Evolutionary conservation across 2,797 vertebrate species (phyloP), one percentile per base, ranked within the genome.

Genomic region (Momotus momota): DNA sequence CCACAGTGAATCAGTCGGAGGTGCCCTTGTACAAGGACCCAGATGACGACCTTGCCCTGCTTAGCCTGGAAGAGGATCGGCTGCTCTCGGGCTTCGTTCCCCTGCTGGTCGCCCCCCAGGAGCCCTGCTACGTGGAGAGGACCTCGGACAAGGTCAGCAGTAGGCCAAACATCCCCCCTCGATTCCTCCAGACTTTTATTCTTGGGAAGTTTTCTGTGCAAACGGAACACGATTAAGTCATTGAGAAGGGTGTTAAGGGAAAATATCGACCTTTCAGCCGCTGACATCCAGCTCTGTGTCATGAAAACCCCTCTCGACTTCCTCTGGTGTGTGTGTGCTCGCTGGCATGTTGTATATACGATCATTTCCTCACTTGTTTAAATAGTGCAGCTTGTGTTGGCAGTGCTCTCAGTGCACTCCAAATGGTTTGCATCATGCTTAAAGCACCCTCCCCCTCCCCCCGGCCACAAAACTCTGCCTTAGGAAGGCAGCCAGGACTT

Each of bases 351-450:
- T 99, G 98, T 99, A 98, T 99, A 99, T 99, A 99, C 98, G 99
- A 98, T 99, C 99, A 99, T 99, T 99, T 99, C 99, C 99, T 99
- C 98, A 99, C 99, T 99, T 99, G 99, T 99, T 99, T 99, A 99
- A 99, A 99, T 99, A 99, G 99, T 99, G 98, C 99, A 99, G 99
- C 98, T 99, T 99, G 99, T 99, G 98, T 99, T 99, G 99, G 99
- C 99, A 99, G 98, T 97, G 98, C 98, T 98, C 98, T 97, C 97
- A 70, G 98, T 99, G 98, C 97, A 97, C 99, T 99, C 99, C 99
- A 99, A 99, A 99, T 99, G 99, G 99, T 99, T 99, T 99, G 99
- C 99, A 99, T 99, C 99, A 99, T 99, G 98, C 99, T 99, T 99
- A 98, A 99, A 98, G 98, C 98, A 98, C 99, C 98, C 98, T 98